Evolutionary conservation across 1,140 invertebrate species (phyloP), one percentile per base, ranked within the genome.

Genomic region (Pomacea maculata): DNA sequence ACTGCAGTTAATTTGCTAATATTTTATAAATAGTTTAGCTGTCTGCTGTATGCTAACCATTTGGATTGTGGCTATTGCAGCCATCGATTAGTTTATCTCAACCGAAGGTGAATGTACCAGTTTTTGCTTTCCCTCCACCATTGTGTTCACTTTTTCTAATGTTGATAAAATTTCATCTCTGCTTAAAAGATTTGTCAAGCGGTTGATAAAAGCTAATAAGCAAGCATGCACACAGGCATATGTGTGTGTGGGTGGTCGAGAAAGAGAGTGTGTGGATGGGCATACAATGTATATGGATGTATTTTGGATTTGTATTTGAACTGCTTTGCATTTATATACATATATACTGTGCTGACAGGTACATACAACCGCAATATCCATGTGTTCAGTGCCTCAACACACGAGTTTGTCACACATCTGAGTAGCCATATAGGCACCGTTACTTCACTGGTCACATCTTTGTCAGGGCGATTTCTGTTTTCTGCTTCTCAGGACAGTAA

Each of bases 351-450:
- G 55, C 21, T 25, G n/a, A 17, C 83, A 89, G 88, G 86, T 12
- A 86, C 87, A 3, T 89, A 87, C 83, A 87, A 88, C 78, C 79
- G 84, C 45, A 87, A 87, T 72, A 86, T 90, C 70, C 86, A 87
- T 64, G 63, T 89, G 61, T 90, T 86, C 87, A 86, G 86, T 82
- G 80, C 83, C 2, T 79, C 57, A 12, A 86, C 83, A 63, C 78
- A 83, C n/a, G 78, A 87, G 68, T 82, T 87, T 78, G 74, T 86
- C 52, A 83, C 82, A 9, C 83, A 84, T 71, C 79, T 90, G 52
- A 82, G 76, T 72, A 87, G 87, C 54, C 89, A 90, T 80, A 81
- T 90, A 68, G 88, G 87, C 15, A 84, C 85, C 14, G 83, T 90
- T 29, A 83, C 84, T 64, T 73, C 84, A 73, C 75, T 88, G 21